Evolutionary conservation across 2,113 vertebrate genomes (phyloP).

Genomic region (Acanthochromis polyacanthus): DNA sequence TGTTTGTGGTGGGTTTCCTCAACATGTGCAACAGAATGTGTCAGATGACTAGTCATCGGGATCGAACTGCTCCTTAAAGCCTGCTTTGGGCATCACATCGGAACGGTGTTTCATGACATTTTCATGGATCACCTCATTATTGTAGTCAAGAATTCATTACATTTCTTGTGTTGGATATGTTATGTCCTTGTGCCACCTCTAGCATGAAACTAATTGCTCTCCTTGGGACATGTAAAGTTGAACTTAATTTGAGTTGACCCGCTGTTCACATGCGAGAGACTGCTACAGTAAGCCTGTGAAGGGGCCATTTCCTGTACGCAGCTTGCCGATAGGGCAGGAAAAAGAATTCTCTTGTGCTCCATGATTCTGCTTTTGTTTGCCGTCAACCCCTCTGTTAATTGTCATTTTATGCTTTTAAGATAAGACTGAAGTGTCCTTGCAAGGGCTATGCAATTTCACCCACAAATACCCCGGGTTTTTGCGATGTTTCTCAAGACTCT

Average conservation of each 20-base stretch:
- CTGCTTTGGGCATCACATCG: slow-evolving; percentile 36
- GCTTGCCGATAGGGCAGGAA: slow-evolving; percentile 46
- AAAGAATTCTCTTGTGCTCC: slow-evolving; percentile 42
- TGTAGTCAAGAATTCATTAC: slow-evolving; percentile 67
- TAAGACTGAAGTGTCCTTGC: slow-evolving; percentile 47
- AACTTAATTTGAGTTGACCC: slow-evolving; percentile 76
- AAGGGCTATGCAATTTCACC: slow-evolving; percentile 20
- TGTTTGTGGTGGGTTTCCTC: too few relatives aligned
- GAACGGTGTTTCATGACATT: slow-evolving; percentile 62
- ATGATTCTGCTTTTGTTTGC: slow-evolving; percentile 50
- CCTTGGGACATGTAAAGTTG: slow-evolving; percentile 79
- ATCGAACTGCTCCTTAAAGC: slow-evolving; percentile 29
- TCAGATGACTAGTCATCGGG: neutral
- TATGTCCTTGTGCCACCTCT: slow-evolving; percentile 71
- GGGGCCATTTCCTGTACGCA: slow-evolving; percentile 49
- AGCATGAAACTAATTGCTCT: slow-evolving; percentile 79
- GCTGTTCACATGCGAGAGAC: slow-evolving; percentile 64
- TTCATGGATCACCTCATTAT: slow-evolving; percentile 72
- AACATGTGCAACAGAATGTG: slow-evolving; percentile 11
- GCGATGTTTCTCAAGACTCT: slow-evolving; percentile 38
- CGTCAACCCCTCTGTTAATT: slow-evolving; percentile 61
- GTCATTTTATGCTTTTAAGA: slow-evolving; percentile 51
- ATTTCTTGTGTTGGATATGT: slow-evolving; percentile 49
- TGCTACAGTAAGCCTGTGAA: slow-evolving; percentile 60
- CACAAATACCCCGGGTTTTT: slow-evolving; percentile 34